Base-by-base conservation (phyloP, 2,888 invertebrate genomes). In the Brenthis hecate region DNA sequence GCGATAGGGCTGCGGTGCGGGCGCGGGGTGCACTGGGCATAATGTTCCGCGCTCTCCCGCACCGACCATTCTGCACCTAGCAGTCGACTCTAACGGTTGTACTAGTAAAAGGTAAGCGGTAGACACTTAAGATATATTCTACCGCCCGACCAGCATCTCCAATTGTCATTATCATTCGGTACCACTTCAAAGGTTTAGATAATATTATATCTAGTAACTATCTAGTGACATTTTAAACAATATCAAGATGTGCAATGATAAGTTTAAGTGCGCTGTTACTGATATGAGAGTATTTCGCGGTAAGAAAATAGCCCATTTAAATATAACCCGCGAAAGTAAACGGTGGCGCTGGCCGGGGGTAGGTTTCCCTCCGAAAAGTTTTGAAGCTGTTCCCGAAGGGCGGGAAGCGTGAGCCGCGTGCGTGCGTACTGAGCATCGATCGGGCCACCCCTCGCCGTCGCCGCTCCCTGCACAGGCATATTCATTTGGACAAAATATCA, bases 71-170 rank as follows among this genome's bases (percentile, higher is more conserved):
- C 93, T 92, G 88, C 93, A 91, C 92, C 91, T 91, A 89, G 93
- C 92, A 92, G 92, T 92, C 90, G 92, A 89, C 90, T 91, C 86
- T 89, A 85, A 92, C 92, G 92, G 93, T 93, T 91, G 93, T 92
- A 82, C 90, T 86, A 91, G 91, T 85, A 87, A 85, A 90, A 93
- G 93, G 93, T 93, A 93, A 93, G 92, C 90, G 85, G 89, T 87
- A 88, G 86, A 85, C 82, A 81, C 80, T 86, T 82, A 76, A 72
- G 78, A 82, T 79, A 75, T 80, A 79, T 78, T 85, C 77, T 83
- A 81, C 80, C 83, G 80, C 79, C 81, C 69, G 62, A 71, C 56
- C 62, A 71, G 69, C 65, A 70, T 66, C 70, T 58, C 67, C 77
- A 72, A 74, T 77, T 72, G 77, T 76, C 77, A 74, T 78, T 79